A percentile compares a stretch with the other conserved stretches of the same genome.
These are phyloP conservation scores for Rhizomys pruinosus DNA, from an alignment of 2,113 vertebrate genomes.

Conservation along the genomic window DNA sequence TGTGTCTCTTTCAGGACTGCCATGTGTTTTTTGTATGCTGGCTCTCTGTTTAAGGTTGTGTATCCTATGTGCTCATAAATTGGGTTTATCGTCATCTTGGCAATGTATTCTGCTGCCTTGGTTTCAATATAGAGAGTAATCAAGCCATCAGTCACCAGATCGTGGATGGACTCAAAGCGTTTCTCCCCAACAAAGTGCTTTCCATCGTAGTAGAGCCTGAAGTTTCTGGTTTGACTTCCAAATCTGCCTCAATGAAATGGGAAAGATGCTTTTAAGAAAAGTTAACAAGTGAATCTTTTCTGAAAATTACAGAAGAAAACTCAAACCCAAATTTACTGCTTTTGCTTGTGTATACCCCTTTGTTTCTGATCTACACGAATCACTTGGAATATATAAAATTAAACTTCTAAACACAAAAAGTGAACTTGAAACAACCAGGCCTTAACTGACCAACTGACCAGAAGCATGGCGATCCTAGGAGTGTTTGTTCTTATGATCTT, in stretches of 20 bases:
- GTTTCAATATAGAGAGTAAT: constrained; percentile 94
- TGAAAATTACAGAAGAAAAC: constrained; percentile 72
- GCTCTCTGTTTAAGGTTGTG: constrained; percentile 96
- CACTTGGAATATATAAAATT: constrained; percentile 71
- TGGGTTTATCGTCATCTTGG: constrained; percentile 94
- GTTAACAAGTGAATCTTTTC: constrained; percentile 83
- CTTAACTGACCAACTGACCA: constrained; percentile 73
- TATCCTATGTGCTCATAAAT: constrained; percentile 95
- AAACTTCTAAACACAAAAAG: constrained; percentile 74
- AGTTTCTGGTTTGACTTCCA: constrained; percentile 94
- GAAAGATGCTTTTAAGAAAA: constrained; percentile 86
- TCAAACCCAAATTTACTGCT: constrained; percentile 70
- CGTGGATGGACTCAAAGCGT: constrained; percentile 93
- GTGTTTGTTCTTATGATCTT: constrained; percentile 75
- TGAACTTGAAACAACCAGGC: constrained; percentile 73
- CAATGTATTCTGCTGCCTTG: constrained; percentile 93
- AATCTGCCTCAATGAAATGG: constrained; percentile 90
- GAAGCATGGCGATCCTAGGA: constrained; percentile 76
- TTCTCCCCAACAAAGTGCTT: constrained; percentile 94
- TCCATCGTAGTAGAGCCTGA: constrained; percentile 93
- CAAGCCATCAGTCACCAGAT: constrained; percentile 94
- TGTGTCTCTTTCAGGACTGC: constrained; percentile 90
- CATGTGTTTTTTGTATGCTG: constrained; percentile 93
- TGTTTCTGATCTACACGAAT: constrained; percentile 74
- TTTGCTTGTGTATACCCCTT: constrained; percentile 58